Conservation (phyloP, 2,888 invertebrate genomes). For the Leistus spinibarbis region DNA sequence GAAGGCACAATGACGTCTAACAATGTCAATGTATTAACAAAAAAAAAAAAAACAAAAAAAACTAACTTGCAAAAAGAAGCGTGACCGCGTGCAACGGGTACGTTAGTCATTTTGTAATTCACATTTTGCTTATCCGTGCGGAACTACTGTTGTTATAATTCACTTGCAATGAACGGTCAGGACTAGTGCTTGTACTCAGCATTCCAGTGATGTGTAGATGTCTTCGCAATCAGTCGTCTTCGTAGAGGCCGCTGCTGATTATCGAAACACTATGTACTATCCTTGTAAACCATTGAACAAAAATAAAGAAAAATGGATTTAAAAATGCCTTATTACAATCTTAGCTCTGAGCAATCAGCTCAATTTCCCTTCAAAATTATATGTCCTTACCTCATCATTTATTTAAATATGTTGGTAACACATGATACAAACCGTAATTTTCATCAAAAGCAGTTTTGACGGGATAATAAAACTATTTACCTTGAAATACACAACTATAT, state of each 20-base stretch:
- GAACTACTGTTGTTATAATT: slow-evolving; percentile 12
- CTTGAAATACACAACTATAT: too few relatives aligned
- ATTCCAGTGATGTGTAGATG: slow-evolving; percentile 40
- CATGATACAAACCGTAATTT: too few relatives aligned
- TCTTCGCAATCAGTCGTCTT: slow-evolving; percentile 18
- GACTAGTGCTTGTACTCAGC: slow-evolving; percentile 36
- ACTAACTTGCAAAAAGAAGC: slow-evolving; percentile 8
- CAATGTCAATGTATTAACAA: slow-evolving; percentile 10
- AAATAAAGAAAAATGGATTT: slow-evolving; percentile 28
- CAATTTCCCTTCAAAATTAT: too few relatives aligned
- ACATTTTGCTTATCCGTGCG: slow-evolving; percentile 4
- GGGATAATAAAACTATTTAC: too few relatives aligned
- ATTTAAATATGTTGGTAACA: too few relatives aligned
- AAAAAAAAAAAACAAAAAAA: slow-evolving; percentile 18
- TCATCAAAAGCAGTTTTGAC: too few relatives aligned
- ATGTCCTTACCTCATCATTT: too few relatives aligned
- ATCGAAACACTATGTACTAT: slow-evolving; percentile 35
- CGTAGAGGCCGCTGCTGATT: slow-evolving; percentile 22
- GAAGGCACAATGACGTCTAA: slow-evolving; percentile 38
- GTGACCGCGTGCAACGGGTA: slow-evolving; percentile 4
- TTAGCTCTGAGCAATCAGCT: too few relatives aligned
- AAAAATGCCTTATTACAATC: slow-evolving; percentile 7
- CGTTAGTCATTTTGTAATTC: not conserved
- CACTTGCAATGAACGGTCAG: slow-evolving; percentile 31
- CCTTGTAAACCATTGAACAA: slow-evolving; percentile 38